Evolutionary conservation across 2,113 vertebrate species (phyloP).

Genomic region (Bucco capensis): DNA sequence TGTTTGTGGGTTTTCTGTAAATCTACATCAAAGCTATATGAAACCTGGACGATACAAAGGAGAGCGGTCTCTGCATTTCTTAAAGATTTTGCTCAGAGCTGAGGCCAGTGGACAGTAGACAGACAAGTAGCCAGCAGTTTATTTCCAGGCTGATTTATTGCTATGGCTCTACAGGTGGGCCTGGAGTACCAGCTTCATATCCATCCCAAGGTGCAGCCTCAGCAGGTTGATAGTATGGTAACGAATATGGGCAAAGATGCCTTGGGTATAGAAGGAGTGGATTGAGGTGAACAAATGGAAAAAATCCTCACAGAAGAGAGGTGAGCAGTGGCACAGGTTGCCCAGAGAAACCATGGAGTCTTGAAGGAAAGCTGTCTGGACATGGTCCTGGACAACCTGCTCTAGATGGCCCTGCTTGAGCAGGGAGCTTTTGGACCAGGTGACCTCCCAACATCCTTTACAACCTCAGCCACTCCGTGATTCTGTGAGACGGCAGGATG

Average conservation of each 20-base stretch:
- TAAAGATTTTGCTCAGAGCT: neutral
- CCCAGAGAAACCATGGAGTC: neutral
- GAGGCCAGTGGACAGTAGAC: neutral
- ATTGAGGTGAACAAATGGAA: neutral
- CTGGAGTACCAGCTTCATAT: neutral
- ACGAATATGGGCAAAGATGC: neutral
- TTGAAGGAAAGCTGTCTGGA: neutral
- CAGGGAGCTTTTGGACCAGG: neutral
- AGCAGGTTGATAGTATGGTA: neutral
- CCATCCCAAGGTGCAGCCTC: neutral
- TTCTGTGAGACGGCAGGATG: neutral
- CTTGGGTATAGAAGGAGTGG: neutral
- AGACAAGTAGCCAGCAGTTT: neutral
- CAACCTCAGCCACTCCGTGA: neutral
- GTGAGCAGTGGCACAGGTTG: neutral
- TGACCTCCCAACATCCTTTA: neutral
- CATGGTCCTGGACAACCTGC: neutral
- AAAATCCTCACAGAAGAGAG: neutral
- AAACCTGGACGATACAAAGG: neutral
- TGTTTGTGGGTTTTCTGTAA: neutral
- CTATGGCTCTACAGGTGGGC: neutral
- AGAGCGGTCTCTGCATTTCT: neutral
- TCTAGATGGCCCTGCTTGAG: neutral
- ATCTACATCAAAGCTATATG: neutral
- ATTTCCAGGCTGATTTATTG: neutral